Evolutionary conservation across 2,113 vertebrate genomes (phyloP), one percentile per base, ranked within the genome.

Genomic region (mouse (Mus musculus)): DNA sequence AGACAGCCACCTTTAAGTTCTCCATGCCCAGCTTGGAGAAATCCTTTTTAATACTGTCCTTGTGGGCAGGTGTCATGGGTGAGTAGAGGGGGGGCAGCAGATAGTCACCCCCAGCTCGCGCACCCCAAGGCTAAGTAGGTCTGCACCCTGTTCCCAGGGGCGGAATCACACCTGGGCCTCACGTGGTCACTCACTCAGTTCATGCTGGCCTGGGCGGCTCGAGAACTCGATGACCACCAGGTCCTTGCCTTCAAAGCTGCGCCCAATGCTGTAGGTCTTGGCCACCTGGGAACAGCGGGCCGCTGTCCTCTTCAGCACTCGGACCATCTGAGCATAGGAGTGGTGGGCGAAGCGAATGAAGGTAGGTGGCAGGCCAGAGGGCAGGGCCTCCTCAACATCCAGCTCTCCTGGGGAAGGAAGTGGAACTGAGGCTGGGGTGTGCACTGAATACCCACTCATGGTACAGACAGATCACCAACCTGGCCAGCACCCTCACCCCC

Each of bases 141-240:
- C 19, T 2, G 0, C 36, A 42, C 9, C 22, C 77, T 81, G 5
- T 19, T 10, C 59, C 72, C 1, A 0, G 85, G 11, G 8, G 14
- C 30, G 2, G 17, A 54, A 28, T 46, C 22, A 2, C 17, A 3
- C 0, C 1, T 36, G 1, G 52, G 5, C 78, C 4, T 19, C 90
- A 9, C 22, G 0, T 1, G 0, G 4, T 24, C 26, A 4, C 85
- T 82, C 49, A 99, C 99, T 93, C 49, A 99, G 97, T 84, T 99
- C 99, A 0, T 99, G 99, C 39, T 99, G 98, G 92, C 99, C 99
- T 0, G 99, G 99, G 87, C 99, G 99, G 93, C 96, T 96, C 6
- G 99, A 99, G 98, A 99, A 99, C 98, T 99, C 99, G 14, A 99
- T 99, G 90, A 99, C 99, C 92, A 99, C 98, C 89, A 99, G 98